Base-by-base conservation (phyloP, 2,113 vertebrate genomes). In the Kryptolebias marmoratus region DNA sequence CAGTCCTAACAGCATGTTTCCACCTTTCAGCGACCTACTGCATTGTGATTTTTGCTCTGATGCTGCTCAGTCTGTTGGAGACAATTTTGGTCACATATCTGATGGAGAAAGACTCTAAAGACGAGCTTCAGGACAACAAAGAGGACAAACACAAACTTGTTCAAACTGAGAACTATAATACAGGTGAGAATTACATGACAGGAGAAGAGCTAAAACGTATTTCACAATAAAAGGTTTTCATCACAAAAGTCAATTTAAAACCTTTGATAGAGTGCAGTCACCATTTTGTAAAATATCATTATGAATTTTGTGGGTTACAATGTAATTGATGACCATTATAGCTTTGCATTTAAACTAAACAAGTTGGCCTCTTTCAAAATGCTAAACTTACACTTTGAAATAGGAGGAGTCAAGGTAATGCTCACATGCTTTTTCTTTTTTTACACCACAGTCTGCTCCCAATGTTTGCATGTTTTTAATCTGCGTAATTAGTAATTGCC, bases 11-110 rank as follows among this genome's bases (percentile, higher is more conserved):
- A 10, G 11, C 0, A 2, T 77, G 5, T 74, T 68, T 66, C 0
- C 0, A 72, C 18, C 30, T 64, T 47, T 59, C 74, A 91, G 91
- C 89, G 0, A 88, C 84, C 52, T 89, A 87, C 86, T 90, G 87
- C 85, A 90, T 89, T 39, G 94, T 94, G 68, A 93, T 94, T 61
- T 94, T 95, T 84, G 89, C 88, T 50, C 73, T 94, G 74, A 94
- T 95, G 94, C 85, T 94, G 80, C 80, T 93, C 85, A 94, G 93
- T 52, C 87, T 92, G 31, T 68, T 95, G 14, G 95, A 94, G 81
- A 93, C 92, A 0, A 91, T 93, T 52, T 59, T 94, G 53, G 79
- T 94, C 1, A 57, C 88, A 18, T 82, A 94, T 80, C 83, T 93
- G 11, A 83, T 86, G 59, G 90, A 91, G 10, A 73, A 63, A 36